These are phyloP conservation scores for Campoletis raptor DNA, from an alignment of 2,888 invertebrate species.

Conservation along the genomic window DNA sequence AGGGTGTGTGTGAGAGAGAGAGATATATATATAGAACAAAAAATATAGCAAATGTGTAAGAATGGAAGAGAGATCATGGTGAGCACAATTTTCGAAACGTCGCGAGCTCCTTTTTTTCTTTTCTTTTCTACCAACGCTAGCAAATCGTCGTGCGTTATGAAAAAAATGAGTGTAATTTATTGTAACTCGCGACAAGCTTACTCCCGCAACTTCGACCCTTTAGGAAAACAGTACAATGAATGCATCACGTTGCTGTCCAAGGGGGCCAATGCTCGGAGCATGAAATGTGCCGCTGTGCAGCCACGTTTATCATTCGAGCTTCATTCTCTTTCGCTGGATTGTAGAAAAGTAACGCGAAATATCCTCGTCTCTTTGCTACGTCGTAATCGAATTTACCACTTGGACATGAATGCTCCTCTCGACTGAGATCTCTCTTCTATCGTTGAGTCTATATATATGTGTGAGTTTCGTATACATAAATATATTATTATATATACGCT, in stretches of 20 bases:
- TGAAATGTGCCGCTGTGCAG: constrained; percentile 46
- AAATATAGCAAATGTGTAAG: not conserved
- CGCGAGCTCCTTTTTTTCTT: constrained; percentile 28
- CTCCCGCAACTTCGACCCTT: not conserved
- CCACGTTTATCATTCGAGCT: constrained; percentile 59
- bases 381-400: constrained; percentile 68
- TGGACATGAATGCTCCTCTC: constrained; percentile 52
- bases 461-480: not conserved
- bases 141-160: constrained; percentile 60
- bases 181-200: constrained; percentile 30
- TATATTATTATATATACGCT: not conserved
- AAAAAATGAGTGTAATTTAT: constrained; percentile 61
- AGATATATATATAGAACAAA: too few species aligned
- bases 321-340: constrained; percentile 26
- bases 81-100: constrained; percentile 40
- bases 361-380: constrained; percentile 24
- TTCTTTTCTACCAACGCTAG: not conserved
- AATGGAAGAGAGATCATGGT: not conserved
- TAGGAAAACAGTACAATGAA: not conserved
- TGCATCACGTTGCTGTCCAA: not conserved
- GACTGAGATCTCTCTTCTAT: constrained; percentile 35
- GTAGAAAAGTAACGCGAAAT: constrained; percentile 4
- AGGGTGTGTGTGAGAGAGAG: not conserved
- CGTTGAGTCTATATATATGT: not conserved
- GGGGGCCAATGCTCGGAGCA: constrained; percentile 22